Evolutionary conservation across 2,113 vertebrate species (phyloP), one percentile per base, ranked within the genome.

Genomic region (Perca flavescens): DNA sequence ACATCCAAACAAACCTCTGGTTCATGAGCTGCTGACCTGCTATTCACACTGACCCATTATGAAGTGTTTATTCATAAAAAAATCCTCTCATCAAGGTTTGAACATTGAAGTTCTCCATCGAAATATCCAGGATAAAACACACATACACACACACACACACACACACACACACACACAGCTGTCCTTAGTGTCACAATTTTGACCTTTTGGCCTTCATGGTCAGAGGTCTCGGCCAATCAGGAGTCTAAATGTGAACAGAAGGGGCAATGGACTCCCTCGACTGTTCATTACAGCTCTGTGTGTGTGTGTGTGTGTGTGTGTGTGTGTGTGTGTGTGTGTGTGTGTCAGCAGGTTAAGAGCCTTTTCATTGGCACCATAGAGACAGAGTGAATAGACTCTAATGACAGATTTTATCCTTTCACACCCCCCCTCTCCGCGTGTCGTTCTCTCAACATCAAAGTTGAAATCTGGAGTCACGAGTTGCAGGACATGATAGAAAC

Each of bases 331-430:
- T 77, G 66, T 78, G 77, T 81, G 85, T 82, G 89, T 82, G 64
- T 84, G 80, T 91, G 89, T 90, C 78, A 89, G 88, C 86, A 91
- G 91, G 92, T 93, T 90, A 91, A 93, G 87, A 94, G 89, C 73
- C 82, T 83, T 86, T 90, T 87, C 83, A 92, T 88, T 80, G 89
- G 87, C 80, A 80, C 82, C 87, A 88, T 28, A 82, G 89, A 89
- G 89, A 70, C 77, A 73, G 81, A 84, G 65, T 93, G 92, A 93
- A 93, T 93, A 90, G 89, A 82, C 89, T 90, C 86, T 90, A 92
- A 93, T 92, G 91, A 94, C 92, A 89, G 90, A 93, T 91, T 91
- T 90, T 87, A 91, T 90, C 92, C 83, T 88, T 84, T 89, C 84
- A 84, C 54, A 25, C 68, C 73, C 50, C 83, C 63, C 68, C 47